Evolutionary conservation across 2,797 vertebrate species (phyloP), one percentile per base, ranked within the genome.

Genomic region (Austrolebias charrua): DNA sequence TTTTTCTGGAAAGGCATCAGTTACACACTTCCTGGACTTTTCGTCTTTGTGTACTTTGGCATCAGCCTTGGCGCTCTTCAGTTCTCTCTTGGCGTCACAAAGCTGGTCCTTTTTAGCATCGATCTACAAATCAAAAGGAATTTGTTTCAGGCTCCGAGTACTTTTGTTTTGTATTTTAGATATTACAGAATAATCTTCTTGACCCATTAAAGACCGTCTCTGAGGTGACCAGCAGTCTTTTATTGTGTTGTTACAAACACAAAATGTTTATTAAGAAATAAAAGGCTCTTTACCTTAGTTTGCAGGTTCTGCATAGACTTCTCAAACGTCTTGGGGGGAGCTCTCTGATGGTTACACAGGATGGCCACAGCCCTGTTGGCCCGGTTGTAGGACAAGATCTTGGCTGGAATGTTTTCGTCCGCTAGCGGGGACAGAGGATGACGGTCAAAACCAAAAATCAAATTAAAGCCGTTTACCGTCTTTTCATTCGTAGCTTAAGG

Each of bases 241-340:
- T 24, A 24, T 24, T 24, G 24, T 24, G 24, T 24, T 24, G 24
- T 24, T 24, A 24, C 24, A 24, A 24, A 24, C 24, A 24, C 24
- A 24, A 24, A 24, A 24, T 24, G 24, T 24, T 24, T 24, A 24
- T 24, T 24, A 24, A 24, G 24, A 24, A 24, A 24, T 24, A 24
- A 24, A 24, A 24, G 24, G 3, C 24, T 24, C 15, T 60, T 59
- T 85, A 98, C 97, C 94, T 99, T 99, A 48, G 89, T 81, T 78
- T 99, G 97, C 69, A 99, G 92, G 88, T 95, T 99, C 93, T 96
- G 94, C 97, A 99, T 99, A 45, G 97, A 98, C 86, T 99, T 99
- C 88, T 99, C 97, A 43, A 98, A 99, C 10, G 97, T 99, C 91
- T 99, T 99, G 11, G 97, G 97, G 20, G 95, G 95, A 64, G 97